These are phyloP conservation scores for Drosophila kohkoa DNA, from an alignment of 1,140 invertebrate genomes.

Conservation along the genomic window DNA sequence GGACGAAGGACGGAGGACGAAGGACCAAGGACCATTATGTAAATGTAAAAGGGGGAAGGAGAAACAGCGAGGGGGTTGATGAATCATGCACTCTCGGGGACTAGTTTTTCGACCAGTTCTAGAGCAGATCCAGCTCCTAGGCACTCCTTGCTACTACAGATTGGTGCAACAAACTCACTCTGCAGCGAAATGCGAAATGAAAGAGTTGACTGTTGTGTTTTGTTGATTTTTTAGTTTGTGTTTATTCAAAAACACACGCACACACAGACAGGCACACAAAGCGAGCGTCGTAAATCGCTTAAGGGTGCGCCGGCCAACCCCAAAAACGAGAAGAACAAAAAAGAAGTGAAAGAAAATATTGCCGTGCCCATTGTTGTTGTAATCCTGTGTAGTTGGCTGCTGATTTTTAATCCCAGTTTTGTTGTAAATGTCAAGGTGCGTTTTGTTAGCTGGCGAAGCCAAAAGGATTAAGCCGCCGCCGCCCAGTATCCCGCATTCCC, in stretches of 20 bases:
- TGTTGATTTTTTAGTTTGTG: constrained; percentile 37
- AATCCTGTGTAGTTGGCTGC: constrained; percentile 68
- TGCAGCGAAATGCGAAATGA: constrained; percentile 3
- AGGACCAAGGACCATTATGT: constrained; percentile 51
- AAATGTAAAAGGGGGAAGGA: constrained; percentile 36
- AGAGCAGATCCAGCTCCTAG: not conserved
- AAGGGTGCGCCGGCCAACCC: constrained; percentile 33
- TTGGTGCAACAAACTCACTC: constrained; percentile 9
- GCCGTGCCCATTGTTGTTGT: constrained; percentile 40
- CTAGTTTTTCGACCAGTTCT: not conserved
- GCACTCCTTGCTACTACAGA: not conserved
- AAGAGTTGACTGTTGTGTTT: constrained; percentile 8
- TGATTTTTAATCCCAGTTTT: constrained; percentile 70
- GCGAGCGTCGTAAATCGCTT: constrained; percentile 9
- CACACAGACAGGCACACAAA: constrained; percentile 14
- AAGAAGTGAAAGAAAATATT: too few relatives aligned
- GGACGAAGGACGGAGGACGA: too few relatives aligned
- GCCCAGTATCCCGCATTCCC: constrained; percentile 12
- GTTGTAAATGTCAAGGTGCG: constrained; percentile 57
- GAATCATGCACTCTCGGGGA: constrained; percentile 22
- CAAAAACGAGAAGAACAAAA: not conserved
- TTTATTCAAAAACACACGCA: constrained; percentile 30
- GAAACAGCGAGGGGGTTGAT: constrained; percentile 6
- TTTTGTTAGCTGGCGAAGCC: constrained; percentile 53
- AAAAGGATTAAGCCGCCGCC: constrained; percentile 55